Conservation (phyloP, 2,888 invertebrate genomes). For the Helleia helle region DNA sequence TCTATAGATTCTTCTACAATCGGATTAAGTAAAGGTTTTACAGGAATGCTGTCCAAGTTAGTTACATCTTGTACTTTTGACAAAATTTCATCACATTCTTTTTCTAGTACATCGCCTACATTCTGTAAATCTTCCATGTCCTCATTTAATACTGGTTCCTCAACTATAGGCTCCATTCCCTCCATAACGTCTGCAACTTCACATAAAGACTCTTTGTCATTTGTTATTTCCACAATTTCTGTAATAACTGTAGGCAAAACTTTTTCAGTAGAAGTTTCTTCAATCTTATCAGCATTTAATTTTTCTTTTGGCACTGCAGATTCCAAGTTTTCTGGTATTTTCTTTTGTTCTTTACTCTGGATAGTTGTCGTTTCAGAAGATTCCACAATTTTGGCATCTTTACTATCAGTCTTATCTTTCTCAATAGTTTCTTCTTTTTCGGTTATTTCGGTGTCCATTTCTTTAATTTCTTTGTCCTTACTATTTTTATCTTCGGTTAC, state of each 20-base stretch:
- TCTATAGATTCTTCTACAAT: constrained; percentile 57
- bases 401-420: not conserved
- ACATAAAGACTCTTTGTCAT: constrained; percentile 35
- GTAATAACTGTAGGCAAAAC: constrained; percentile 34
- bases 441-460: constrained; percentile 28
- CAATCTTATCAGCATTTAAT: constrained; percentile 20
- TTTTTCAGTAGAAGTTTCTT: constrained; percentile 30
- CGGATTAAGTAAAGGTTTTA: constrained; percentile 49
- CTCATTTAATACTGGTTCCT: constrained; percentile 41
- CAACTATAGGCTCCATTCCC: constrained; percentile 47
- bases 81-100: constrained; percentile 64
- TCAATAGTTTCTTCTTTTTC: constrained; percentile 7
- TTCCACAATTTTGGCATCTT: constrained; percentile 1
- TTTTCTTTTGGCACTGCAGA: constrained; percentile 33
- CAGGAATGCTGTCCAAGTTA: constrained; percentile 50
- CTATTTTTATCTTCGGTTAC: constrained; percentile 33
- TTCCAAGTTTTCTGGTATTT: not conserved
- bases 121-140: constrained; percentile 55
- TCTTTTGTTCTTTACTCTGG: constrained; percentile 6
- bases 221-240: constrained; percentile 48
- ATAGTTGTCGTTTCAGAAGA: not conserved
- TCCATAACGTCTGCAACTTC: constrained; percentile 44
- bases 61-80: constrained; percentile 64
- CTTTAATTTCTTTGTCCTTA: constrained; percentile 39
- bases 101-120: constrained; percentile 56